Evolutionary conservation across 2,888 invertebrate genomes (phyloP), one percentile per base, ranked within the genome.

Genomic region (Caenorhabditis sp.): DNA sequence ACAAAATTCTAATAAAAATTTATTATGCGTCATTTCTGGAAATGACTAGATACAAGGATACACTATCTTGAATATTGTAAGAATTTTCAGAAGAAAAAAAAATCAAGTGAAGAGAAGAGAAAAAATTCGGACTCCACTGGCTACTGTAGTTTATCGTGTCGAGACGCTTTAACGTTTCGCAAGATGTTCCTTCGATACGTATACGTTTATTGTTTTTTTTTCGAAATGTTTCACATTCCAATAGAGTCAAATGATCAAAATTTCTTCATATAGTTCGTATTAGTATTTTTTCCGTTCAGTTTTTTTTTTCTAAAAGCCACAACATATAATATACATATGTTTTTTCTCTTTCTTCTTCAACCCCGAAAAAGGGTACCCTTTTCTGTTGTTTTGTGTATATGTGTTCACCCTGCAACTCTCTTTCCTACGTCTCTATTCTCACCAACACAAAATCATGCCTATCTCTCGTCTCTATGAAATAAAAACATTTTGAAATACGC

Each of bases 401-500:
- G 17, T 43, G 12, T 43, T 43, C 61, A 65, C 58, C 60, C 27
- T 27, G 27, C 52, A 49, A 25, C 65, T 57, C 57, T 5, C 26
- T 26, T 26, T 58, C 53, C 17, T 70, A 64, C 58, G 52, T 60
- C 61, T 53, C 50, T 57, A 60, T 67, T 61, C 67, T 54, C 57
- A 43, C 36, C 54, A 7, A 43, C 36, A 43, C 43, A 43, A 17
- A 36, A 21, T 65, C 60, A 56, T 61, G 52, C 53, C 38, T n/a
- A 23, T 36, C 54, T 36, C 59, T 59, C 59, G 10, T 54, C 31
- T 62, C 27, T 59, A 54, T 1, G 60, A 49, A 43, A 64, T 60
- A 61, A 63, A 64, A 67, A 71, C 67, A 71, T 71, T 70, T 71
- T 67, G 61, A 71, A 71, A 71, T 66, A 63, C 71, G 71, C 71